phyloP scores from a whole-genome alignment of 2,888 invertebrate species.

The Idaea straminata region DNA sequence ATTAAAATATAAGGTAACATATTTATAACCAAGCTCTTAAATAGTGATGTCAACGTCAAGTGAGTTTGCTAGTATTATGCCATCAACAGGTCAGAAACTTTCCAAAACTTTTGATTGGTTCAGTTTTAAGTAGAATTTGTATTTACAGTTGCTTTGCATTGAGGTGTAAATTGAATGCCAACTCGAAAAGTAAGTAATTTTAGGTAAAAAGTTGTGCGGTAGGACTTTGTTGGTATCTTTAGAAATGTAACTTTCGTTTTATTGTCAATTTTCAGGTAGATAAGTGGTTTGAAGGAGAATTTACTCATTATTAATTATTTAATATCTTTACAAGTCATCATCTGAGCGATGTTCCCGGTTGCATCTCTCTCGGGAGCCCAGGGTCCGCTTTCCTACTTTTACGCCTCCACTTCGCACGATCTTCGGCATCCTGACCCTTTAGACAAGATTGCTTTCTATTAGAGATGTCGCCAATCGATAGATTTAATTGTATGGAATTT shows the following conservation, averaged over 20 bases:
- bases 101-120: slow-evolving; percentile 53
- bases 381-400: too few species aligned
- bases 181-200: slow-evolving; percentile 50
- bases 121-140: slow-evolving; percentile 56
- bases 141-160: slow-evolving; percentile 48
- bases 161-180: slow-evolving; percentile 63
- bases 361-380: too few species aligned
- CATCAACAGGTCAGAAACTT: slow-evolving; percentile 21
- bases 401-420: too few species aligned
- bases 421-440: too few species aligned
- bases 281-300: background rate
- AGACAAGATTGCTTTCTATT: too few species aligned
- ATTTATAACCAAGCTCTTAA: slow-evolving; percentile 6
- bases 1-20: too few species aligned
- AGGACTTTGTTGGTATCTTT: slow-evolving; percentile 29
- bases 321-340: too few species aligned
- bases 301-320: too few species aligned
- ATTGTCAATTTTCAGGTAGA: background rate
- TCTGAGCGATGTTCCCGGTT: too few species aligned
- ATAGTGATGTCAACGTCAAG: slow-evolving; percentile 13
- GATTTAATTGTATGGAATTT: too few species aligned
- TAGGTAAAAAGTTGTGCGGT: slow-evolving; percentile 39
- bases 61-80: slow-evolving; percentile 15
- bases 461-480: too few species aligned
- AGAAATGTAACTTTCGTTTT: background rate